Evolutionary conservation across 2,888 invertebrate species (phyloP), one percentile per base, ranked within the genome.

Genomic region (Helicoverpa assulta): DNA sequence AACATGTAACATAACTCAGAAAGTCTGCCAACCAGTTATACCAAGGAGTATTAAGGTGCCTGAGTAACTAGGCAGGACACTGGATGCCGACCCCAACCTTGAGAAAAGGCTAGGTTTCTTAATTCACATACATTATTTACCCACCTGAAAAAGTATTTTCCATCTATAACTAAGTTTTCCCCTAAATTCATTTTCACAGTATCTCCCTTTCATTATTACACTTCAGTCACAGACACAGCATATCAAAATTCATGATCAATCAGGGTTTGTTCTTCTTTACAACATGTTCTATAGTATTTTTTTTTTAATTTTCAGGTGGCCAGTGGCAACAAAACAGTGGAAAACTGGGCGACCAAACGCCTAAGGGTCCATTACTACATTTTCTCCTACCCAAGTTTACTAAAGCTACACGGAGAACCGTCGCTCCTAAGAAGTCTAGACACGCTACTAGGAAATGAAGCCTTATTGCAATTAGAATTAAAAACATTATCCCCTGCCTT

Each of bases 381-480:
- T 87, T 98, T 98, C 90, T 97, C 97, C 16, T 98, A 98, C 85
- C 97, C 98, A 7, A 98, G 98, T 81, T 94, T 98, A 55, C 88
- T 98, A 63, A 98, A 98, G 91, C 95, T 98, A 12, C 98, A 98
- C 87, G 98, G 98, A n/a, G 97, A 98, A 83, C 97, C 97, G 43
- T 93, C 96, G 26, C 91, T 98, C 68, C 92, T 98, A 37, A 96
- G 96, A 80, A 97, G 96, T 68, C 93, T 98, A 68, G 98, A 98
- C 90, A 95, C 96, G 8, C 93, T 98, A 70, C 93, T 98, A 74
- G 97, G 97, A 67, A 98, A 98, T 90, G 98, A 98, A 92, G 98
- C 98, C 29, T 96, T 98, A 82, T 94, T 98, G 73, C 98, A 98
- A 91, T 94, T 98, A 86, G 97, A 98, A 88, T 95, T 98, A 90